phyloP scores from a whole-genome alignment of 2,888 invertebrate species.

The Synanthedon formicaeformis region DNA sequence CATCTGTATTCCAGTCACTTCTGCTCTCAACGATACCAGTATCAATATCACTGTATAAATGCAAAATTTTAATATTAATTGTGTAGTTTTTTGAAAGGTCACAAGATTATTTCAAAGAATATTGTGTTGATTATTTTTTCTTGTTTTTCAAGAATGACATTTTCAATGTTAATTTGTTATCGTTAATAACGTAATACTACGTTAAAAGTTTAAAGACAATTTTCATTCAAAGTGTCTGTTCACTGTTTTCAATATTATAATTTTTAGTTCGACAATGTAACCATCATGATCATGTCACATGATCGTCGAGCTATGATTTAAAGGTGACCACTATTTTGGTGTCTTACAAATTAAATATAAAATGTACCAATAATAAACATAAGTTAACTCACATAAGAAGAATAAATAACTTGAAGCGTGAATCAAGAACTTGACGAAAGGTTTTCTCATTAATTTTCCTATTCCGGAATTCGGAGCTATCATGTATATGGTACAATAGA shows the following conservation, averaged over 20 bases:
- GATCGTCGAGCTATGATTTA: too few species aligned
- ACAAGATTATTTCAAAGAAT: background rate
- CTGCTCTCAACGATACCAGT: conserved; percentile 91
- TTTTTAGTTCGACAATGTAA: too few species aligned
- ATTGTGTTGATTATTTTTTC: too few species aligned
- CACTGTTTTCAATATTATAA: too few species aligned
- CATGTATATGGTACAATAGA: conserved; percentile 89
- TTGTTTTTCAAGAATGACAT: background rate
- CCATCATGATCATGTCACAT: too few species aligned
- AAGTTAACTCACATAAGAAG: conserved; percentile 83
- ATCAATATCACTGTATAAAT: conserved; percentile 82
- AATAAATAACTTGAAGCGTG: conserved; percentile 95
- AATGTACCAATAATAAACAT: too few species aligned
- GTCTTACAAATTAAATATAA: too few species aligned
- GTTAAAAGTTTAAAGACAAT: too few species aligned
- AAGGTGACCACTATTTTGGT: too few species aligned
- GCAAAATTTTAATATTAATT: too few species aligned
- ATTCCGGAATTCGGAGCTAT: conserved; percentile 83
- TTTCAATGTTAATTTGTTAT: background rate
- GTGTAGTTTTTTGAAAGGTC: background rate
- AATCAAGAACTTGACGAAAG: conserved; percentile 96
- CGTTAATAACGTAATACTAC: too few species aligned
- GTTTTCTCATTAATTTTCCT: conserved; percentile 89
- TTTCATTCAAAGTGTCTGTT: too few species aligned
- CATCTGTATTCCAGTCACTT: conserved; percentile 78